phyloP scores from a whole-genome alignment of 2,113 vertebrate species.

The Tapirus terrestris region DNA sequence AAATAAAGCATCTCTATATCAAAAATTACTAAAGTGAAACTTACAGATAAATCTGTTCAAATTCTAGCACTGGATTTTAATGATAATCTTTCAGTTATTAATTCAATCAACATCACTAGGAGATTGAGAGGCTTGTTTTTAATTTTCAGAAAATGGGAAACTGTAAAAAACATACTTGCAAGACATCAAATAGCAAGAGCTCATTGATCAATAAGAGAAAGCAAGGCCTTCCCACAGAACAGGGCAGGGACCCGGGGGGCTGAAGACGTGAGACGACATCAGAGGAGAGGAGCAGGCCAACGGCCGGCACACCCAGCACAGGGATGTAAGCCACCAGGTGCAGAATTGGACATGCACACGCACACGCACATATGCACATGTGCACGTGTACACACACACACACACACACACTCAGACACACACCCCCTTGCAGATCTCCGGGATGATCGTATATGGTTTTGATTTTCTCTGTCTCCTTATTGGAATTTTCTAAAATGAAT shows the following conservation, averaged over 20 bases:
- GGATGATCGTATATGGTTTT: neutral
- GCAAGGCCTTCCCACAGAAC: neutral
- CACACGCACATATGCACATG: too few relatives aligned
- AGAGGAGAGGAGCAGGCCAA: neutral
- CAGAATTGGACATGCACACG: too few relatives aligned
- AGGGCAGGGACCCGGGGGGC: accelerated
- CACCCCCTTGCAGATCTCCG: neutral
- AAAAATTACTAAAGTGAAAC: neutral
- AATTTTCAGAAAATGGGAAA: neutral
- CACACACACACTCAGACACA: neutral
- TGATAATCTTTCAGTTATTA: too few relatives aligned
- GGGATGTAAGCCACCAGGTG: too few relatives aligned
- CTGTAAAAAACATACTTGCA: neutral
- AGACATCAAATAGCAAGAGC: neutral
- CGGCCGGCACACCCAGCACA: neutral
- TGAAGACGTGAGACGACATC: too few relatives aligned
- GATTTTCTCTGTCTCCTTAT: neutral
- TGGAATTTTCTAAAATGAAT: neutral
- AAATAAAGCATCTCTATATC: neutral
- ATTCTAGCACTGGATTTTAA: neutral
- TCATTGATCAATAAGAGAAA: too few relatives aligned
- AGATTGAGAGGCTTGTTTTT: neutral
- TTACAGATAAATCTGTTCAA: neutral
- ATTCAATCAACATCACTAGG: neutral
- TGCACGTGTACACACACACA: neutral